These are phyloP conservation scores for Machimus atricapillus DNA, from an alignment of 2,888 invertebrate genomes.

Conservation along the genomic window DNA sequence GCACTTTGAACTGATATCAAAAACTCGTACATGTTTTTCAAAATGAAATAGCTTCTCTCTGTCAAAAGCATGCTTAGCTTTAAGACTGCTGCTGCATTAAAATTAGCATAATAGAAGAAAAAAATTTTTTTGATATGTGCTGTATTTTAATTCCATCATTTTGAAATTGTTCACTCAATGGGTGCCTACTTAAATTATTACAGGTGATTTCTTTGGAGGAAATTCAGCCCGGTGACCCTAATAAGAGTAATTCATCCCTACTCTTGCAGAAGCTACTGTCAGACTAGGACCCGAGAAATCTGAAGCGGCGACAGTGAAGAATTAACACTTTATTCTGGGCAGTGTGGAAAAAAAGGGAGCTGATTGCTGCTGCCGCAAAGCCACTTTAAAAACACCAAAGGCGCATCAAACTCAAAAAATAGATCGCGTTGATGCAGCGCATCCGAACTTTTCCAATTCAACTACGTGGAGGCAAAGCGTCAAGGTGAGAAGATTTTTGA, in stretches of 20 bases:
- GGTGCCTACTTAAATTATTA: slow-evolving; percentile 51
- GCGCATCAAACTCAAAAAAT: not conserved
- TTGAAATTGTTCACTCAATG: not conserved
- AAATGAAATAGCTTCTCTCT: not conserved
- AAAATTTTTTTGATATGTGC: not conserved
- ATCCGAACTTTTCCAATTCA: not conserved
- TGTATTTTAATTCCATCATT: not conserved
- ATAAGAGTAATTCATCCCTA: slow-evolving; percentile 64
- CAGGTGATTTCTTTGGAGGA: slow-evolving; percentile 77
- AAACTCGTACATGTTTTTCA: not conserved
- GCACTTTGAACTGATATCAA: too few species aligned
- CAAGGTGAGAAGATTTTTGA: not conserved
- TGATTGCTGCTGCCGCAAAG: not conserved
- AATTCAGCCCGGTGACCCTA: slow-evolving; percentile 75
- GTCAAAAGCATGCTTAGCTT: not conserved
- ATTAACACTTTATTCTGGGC: not conserved
- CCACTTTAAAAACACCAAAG: not conserved
- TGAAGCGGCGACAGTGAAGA: slow-evolving; percentile 4
- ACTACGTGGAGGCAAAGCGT: not conserved
- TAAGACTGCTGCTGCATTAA: not conserved
- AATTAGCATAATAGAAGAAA: not conserved
- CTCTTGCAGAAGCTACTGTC: slow-evolving; percentile 32
- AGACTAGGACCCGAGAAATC: slow-evolving; percentile 24
- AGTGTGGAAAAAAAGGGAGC: not conserved
- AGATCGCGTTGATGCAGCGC: not conserved